These are phyloP conservation scores for Decapterus maruadsi DNA, from an alignment of 2,797 vertebrate genomes.

Conservation along the genomic window DNA sequence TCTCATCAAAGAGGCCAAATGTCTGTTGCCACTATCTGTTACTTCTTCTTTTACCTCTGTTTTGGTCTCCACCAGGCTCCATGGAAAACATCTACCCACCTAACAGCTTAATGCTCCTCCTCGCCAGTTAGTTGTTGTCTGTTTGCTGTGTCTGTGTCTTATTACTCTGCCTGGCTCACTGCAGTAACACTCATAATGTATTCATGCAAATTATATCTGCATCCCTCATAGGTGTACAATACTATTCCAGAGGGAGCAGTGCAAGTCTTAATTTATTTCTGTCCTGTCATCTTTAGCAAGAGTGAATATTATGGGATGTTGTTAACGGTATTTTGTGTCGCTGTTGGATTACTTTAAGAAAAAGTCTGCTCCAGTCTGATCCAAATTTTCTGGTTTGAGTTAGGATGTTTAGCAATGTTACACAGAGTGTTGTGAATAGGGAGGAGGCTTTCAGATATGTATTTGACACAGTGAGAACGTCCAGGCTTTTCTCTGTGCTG, in stretches of 20 bases:
- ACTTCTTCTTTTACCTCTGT: no score
- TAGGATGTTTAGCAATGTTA: background rate
- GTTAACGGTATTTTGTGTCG: conserved; percentile 18
- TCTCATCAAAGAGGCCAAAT: no score
- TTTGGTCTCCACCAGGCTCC: no score
- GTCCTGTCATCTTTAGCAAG: conserved; percentile 8
- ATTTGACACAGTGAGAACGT: conserved; percentile 20
- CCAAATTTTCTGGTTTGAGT: conserved; percentile 17
- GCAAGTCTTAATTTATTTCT: conserved; percentile 33
- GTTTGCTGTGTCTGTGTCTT: conserved; percentile 6
- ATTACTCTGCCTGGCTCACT: conserved; percentile 16
- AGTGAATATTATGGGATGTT: conserved; percentile 3
- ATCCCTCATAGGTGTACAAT: background rate
- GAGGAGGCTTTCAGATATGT: conserved; percentile 28
- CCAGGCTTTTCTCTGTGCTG: conserved; percentile 10
- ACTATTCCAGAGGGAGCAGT: conserved; percentile 13
- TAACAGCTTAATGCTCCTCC: no score
- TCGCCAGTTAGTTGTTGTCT: background rate
- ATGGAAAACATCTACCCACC: no score
- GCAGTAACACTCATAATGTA: conserved; percentile 26
- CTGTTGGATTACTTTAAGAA: conserved; percentile 17
- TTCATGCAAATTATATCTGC: conserved; percentile 48
- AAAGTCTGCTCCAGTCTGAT: conserved; percentile 17
- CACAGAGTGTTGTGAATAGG: conserved; percentile 11
- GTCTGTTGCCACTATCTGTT: no score